These are phyloP conservation scores for Lepilemur ruficaudatus DNA, from an alignment of 2,797 vertebrate species.

Conservation along the genomic window DNA sequence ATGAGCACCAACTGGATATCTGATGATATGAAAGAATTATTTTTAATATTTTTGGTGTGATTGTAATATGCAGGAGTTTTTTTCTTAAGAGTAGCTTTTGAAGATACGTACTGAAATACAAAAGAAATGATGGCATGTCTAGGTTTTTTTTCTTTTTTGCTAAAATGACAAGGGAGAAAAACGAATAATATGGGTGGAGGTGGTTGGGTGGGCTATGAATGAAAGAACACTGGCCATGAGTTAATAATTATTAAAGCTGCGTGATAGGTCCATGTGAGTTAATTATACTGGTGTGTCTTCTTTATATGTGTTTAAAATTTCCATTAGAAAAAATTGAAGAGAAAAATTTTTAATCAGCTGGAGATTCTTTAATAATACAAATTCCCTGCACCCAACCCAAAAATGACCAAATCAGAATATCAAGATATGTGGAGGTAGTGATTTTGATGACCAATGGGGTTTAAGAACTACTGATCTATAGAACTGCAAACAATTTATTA, in stretches of 20 bases:
- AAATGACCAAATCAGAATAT: constrained; percentile 28
- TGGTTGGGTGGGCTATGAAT: background rate
- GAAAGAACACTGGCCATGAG: background rate
- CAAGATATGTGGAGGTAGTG: background rate
- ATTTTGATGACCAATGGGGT: background rate
- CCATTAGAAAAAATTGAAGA: background rate
- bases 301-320: constrained; percentile 10
- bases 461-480: background rate
- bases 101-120: constrained; percentile 14
- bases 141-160: background rate
- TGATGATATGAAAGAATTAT: background rate
- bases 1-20: background rate
- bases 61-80: background rate
- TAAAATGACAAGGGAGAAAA: background rate
- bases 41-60: background rate
- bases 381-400: background rate
- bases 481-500: constrained; percentile 11
- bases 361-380: background rate
- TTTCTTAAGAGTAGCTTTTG: background rate
- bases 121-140: background rate
- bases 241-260: constrained; percentile 24
- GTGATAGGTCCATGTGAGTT: background rate
- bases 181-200: background rate
- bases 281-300: background rate
- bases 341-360: background rate